phyloP scores from a whole-genome alignment of 2,113 vertebrate genomes.

The Plotosus lineatus region DNA sequence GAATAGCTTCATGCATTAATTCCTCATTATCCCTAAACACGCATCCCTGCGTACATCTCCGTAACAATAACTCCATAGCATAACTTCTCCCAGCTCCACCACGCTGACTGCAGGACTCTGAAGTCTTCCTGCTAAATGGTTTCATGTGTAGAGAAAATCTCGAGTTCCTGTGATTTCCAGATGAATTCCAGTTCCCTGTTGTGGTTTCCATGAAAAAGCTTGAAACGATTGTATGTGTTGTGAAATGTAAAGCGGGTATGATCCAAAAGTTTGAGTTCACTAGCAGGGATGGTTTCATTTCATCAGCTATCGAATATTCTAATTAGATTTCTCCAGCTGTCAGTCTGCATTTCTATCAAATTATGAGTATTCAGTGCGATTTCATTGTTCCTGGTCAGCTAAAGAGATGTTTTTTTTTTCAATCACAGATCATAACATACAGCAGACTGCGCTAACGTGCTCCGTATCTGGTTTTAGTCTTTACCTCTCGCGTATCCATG shows the following conservation, averaged over 20 bases:
- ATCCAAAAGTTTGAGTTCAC: conserved; percentile 23
- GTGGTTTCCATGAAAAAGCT: conserved; percentile 9
- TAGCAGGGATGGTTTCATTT: conserved; percentile 1
- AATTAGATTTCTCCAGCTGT: conserved; percentile 27
- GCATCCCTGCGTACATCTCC: background rate
- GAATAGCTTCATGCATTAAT: background rate
- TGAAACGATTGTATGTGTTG: background rate
- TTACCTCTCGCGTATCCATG: background rate
- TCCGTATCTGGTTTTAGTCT: background rate
- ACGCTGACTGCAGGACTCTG: conserved; percentile 3
- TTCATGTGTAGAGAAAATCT: conserved; percentile 21
- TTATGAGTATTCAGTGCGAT: background rate
- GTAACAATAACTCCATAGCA: background rate
- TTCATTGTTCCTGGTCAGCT: background rate
- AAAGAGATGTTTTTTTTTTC: background rate
- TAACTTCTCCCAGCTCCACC: background rate
- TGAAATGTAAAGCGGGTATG: background rate
- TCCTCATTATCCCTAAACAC: background rate
- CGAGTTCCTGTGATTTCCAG: conserved; percentile 13
- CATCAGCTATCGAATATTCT: conserved; percentile 15
- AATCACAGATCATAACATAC: background rate
- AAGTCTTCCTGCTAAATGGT: background rate
- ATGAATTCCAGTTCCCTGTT: conserved; percentile 13
- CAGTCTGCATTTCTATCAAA: background rate
- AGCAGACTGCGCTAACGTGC: background rate